Base-by-base conservation (phyloP, 2,797 vertebrate species). In the Leucoraja ocellata region DNA sequence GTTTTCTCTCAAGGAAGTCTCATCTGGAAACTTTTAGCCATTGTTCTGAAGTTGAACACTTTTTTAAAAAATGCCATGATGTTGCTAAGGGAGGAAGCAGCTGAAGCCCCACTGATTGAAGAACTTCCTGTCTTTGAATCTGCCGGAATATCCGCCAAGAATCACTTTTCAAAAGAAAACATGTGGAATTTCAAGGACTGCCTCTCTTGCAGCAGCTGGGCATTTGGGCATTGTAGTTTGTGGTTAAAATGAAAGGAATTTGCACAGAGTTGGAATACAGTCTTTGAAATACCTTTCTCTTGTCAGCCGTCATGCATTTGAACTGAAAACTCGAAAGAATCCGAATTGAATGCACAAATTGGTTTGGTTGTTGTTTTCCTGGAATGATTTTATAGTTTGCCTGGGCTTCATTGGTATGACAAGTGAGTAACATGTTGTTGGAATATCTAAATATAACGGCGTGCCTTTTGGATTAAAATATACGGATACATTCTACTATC, bases 81-180 rank as follows among this genome's bases (percentile, higher is more conserved):
- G 96, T 96, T 96, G 95, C 94, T 93, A 96, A 95, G 96, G 96
- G 96, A 97, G 98, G 98, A 98, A 98, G 96, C 97, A 96, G 96
- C 96, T 93, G 94, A 94, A 94, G 94, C 95, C 95, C 95, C 95
- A 96, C 95, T 96, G 97, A 98, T 97, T 97, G 97, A 97, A 97
- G 97, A 97, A 98, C 98, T 99, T 99, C 98, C 98, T 98, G 98
- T 97, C 96, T 98, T 98, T 98, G 97, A 98, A 98, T 97, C 96
- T 96, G 97, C 97, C 97, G 97, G 98, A 98, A 98, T 97, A 98
- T 96, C 98, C 97, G 98, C 97, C 97, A 97, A 96, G 98, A 96
- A 96, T 97, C 96, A 95, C 97, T 98, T 91, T 92, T 98, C 98
- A 98, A 98, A 98, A 97, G 96, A 98, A 98, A 98, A 98, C 98